A percentile compares a stretch with the other conserved stretches of the same genome.
phyloP scores from a whole-genome alignment of 2,113 vertebrate species.

The Gavia stellata region DNA sequence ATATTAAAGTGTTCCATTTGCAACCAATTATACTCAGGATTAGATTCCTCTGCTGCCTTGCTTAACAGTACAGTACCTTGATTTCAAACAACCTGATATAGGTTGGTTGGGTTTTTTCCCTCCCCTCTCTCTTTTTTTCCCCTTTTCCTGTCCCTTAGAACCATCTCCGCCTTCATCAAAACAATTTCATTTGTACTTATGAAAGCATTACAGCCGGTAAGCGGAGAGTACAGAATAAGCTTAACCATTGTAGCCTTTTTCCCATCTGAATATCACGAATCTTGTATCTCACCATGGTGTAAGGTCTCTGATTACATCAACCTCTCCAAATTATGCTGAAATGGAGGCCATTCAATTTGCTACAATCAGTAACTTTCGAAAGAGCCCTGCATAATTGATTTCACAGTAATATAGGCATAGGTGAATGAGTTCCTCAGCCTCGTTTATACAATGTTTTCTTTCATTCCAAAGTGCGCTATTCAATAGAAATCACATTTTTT shows the following conservation, averaged over 20 bases:
- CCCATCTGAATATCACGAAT: slow-evolving; percentile 72
- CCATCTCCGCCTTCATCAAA: slow-evolving; percentile 62
- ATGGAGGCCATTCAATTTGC: slow-evolving; percentile 81
- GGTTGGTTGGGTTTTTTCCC: neutral
- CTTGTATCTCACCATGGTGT: slow-evolving; percentile 71
- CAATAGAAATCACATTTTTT: slow-evolving; percentile 74
- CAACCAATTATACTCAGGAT: slow-evolving; percentile 68
- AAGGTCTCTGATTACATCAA: slow-evolving; percentile 82
- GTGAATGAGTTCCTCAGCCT: slow-evolving; percentile 74
- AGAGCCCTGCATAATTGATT: slow-evolving; percentile 80
- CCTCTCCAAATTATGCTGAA: slow-evolving; percentile 81
- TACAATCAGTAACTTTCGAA: slow-evolving; percentile 79
- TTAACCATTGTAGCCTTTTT: slow-evolving; percentile 66
- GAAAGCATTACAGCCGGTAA: slow-evolving; percentile 66
- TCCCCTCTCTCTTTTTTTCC: neutral
- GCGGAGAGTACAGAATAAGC: slow-evolving; percentile 60
- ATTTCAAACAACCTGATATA: slow-evolving; percentile 49
- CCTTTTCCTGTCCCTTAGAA: slow-evolving; percentile 41
- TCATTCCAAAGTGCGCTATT: slow-evolving; percentile 74
- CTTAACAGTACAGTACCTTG: slow-evolving; percentile 31
- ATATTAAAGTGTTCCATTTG: slow-evolving; percentile 74
- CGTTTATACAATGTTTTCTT: slow-evolving; percentile 78
- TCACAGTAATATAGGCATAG: slow-evolving; percentile 78
- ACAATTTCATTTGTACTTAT: slow-evolving; percentile 75
- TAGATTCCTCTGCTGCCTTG: slow-evolving; percentile 43